Evolutionary conservation across 2,888 invertebrate genomes (phyloP).

Genomic region (Scrobipalpa costella): DNA sequence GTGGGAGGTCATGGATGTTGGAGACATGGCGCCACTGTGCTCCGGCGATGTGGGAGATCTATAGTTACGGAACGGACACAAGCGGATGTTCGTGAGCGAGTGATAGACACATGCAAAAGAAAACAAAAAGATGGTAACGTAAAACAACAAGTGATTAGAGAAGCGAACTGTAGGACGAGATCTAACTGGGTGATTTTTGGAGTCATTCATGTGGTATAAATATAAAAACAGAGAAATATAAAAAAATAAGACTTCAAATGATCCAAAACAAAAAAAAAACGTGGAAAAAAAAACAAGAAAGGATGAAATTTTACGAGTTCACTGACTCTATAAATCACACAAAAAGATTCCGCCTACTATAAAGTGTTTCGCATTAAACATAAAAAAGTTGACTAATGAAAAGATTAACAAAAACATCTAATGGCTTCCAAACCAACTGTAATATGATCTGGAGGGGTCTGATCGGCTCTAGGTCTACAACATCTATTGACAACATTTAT

Average conservation of each 20-base stretch:
- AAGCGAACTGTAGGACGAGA: conserved; percentile 11
- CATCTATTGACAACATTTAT: conserved; percentile 56
- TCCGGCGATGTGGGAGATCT: conserved; percentile 76
- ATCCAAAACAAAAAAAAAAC: not conserved
- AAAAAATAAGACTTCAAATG: too few species aligned
- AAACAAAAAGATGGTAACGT: conserved; percentile 64
- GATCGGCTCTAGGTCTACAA: conserved; percentile 27
- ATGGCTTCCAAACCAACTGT: conserved; percentile 14
- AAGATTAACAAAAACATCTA: conserved; percentile 16
- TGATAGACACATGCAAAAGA: conserved; percentile 78
- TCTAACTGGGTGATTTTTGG: not conserved
- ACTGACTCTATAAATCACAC: not conserved
- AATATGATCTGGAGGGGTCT: conserved; percentile 12
- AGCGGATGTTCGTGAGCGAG: conserved; percentile 77
- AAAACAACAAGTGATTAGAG: conserved; percentile 42
- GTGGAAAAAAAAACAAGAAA: too few species aligned
- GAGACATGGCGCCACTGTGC: conserved; percentile 73
- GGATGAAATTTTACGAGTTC: not conserved
- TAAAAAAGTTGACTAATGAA: not conserved
- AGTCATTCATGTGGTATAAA: too few species aligned
- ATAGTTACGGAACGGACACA: conserved; percentile 67
- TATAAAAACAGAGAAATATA: too few species aligned
- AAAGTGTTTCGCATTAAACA: not conserved
- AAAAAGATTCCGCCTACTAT: not conserved
- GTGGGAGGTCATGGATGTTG: conserved; percentile 62